These are phyloP conservation scores for Tromatobia lineatoria DNA, from an alignment of 2,888 invertebrate genomes.

Conservation along the genomic window DNA sequence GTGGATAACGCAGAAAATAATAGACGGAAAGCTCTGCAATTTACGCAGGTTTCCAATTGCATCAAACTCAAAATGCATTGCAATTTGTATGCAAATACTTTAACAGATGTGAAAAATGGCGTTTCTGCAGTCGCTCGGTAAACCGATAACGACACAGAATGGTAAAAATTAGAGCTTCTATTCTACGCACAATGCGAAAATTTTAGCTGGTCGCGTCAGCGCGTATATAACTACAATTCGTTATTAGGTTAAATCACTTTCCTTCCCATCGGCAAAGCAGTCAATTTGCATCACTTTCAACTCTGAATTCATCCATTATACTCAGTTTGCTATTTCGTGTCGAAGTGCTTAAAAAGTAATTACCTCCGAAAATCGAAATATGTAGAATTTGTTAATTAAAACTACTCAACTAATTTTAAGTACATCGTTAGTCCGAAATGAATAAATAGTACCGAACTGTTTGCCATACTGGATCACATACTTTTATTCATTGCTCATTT, in stretches of 20 bases:
- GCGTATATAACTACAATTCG: not conserved
- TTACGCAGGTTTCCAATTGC: not conserved
- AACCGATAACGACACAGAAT: slow-evolving; percentile 5
- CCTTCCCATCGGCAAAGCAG: not conserved
- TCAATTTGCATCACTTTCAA: not conserved
- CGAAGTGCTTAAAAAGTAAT: not conserved
- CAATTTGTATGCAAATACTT: slow-evolving; percentile 20
- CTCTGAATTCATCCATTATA: not conserved
- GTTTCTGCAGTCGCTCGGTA: not conserved
- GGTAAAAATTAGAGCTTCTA: not conserved
- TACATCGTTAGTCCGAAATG: too few relatives aligned
- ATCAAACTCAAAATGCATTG: slow-evolving; percentile 4
- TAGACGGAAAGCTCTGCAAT: not conserved
- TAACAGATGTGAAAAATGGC: slow-evolving; percentile 4
- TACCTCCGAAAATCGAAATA: not conserved
- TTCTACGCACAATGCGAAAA: not conserved
- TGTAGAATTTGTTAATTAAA: too few relatives aligned
- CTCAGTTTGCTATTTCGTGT: not conserved
- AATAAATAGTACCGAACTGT: too few relatives aligned
- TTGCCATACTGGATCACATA: too few relatives aligned
- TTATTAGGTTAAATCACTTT: not conserved
- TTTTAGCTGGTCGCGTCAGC: not conserved
- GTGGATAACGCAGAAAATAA: not conserved
- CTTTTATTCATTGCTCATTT: too few relatives aligned
- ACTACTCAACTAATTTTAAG: too few relatives aligned